Evolutionary conservation across 1,140 invertebrate species (phyloP), one percentile per base, ranked within the genome.

Genomic region (Vanessa atalanta): DNA sequence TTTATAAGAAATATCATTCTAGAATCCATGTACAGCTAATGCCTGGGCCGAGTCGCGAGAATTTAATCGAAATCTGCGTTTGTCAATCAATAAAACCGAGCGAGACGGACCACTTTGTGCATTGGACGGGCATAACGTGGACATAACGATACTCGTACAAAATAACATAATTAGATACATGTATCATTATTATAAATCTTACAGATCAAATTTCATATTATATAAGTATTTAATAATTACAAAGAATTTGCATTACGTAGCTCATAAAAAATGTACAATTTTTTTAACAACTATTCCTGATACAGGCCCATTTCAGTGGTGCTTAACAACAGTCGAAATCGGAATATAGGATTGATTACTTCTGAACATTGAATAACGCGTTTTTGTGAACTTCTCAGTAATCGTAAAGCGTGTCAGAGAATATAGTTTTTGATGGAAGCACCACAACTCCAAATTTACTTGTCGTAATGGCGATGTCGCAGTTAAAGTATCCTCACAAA

Each of bases 21-120:
- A 78, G 64, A 78, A 72, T 76, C 74, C 75, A 69, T 77, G 78
- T 79, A 84, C 82, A 83, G 84, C 81, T 89, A 88, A 90, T 86
- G 86, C 80, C 78, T 85, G 78, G 79, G 78, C 74, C 75, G 67
- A 81, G 72, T 87, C 83, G 89, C 84, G 82, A 83, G 86, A 87
- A 87, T 88, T 84, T 87, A 89, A 89, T 88, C 87, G 85, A 87
- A 87, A 80, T 86, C 82, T 85, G 81, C 84, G 84, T 86, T 90
- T 90, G 88, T 92, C 88, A 90, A 91, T 90, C 87, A 92, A 89
- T 90, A 92, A 90, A 90, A 75, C 79, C 66, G 74, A 82, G 65
- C 77, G 80, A 81, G 82, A 80, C 79, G 76, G 80, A 83, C 75
- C 84, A 83, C 84, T 84, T 84, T 83, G 86, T 79, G 70, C 61